phyloP scores from a whole-genome alignment of 2,888 invertebrate species.

The Metellina segmentata region DNA sequence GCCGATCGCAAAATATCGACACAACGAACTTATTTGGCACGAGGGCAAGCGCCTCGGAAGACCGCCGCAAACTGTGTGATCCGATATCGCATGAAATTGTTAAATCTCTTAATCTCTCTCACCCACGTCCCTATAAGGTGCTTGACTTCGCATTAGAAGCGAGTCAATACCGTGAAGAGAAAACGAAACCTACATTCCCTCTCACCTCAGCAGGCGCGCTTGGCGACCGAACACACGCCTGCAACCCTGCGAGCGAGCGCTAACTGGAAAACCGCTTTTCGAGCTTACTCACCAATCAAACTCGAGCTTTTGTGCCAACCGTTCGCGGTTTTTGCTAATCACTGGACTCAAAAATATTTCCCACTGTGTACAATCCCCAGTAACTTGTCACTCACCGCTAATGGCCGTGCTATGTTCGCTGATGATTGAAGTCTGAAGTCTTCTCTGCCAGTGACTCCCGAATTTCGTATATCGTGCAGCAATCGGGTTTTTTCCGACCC shows the following conservation, averaged over 20 bases:
- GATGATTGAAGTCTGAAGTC: conserved; percentile 25
- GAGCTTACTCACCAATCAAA: conserved; percentile 66
- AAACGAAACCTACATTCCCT: conserved; percentile 59
- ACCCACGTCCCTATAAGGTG: conserved; percentile 65
- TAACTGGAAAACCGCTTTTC: conserved; percentile 72
- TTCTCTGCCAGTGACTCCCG: background rate
- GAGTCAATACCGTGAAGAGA: background rate
- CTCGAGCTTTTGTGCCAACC: conserved; percentile 30
- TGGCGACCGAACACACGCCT: conserved; percentile 63
- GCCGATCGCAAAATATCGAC: no score
- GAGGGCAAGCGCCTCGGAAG: conserved; percentile 8
- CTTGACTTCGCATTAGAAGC: background rate
- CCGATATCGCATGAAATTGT: conserved; percentile 16
- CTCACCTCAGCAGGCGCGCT: conserved; percentile 41
- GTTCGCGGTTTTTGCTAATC: conserved; percentile 57
- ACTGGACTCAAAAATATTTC: conserved; percentile 25
- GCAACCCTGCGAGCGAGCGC: conserved; percentile 64
- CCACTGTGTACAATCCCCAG: conserved; percentile 4
- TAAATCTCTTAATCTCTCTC: conserved; percentile 22
- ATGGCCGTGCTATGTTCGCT: conserved; percentile 27
- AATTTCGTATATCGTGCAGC: conserved; percentile 31
- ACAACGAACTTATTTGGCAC: conserved; percentile 32
- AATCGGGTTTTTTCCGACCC: conserved; percentile 14
- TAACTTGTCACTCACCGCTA: conserved; percentile 42
- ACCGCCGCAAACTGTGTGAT: conserved; percentile 13